These are phyloP conservation scores for Harpagoxenus sublaevis DNA, from an alignment of 2,888 invertebrate genomes.

Conservation along the genomic window DNA sequence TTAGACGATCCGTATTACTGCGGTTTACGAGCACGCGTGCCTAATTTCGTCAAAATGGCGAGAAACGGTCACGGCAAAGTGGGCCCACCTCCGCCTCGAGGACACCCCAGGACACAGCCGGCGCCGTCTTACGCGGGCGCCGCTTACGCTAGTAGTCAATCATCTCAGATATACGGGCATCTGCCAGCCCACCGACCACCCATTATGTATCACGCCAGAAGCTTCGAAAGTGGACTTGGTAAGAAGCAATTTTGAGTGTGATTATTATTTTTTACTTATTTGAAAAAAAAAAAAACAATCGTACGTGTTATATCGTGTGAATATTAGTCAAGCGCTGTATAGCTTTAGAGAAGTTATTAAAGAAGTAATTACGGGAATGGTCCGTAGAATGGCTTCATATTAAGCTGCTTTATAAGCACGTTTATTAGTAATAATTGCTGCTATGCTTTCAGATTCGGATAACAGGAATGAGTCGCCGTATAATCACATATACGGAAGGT, in stretches of 20 bases:
- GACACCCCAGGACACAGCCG: conserved; percentile 81
- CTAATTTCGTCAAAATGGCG: conserved; percentile 95
- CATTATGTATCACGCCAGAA: conserved; percentile 95
- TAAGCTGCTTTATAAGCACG: background rate
- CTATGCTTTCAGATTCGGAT: conserved; percentile 89
- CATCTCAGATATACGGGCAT: conserved; percentile 85
- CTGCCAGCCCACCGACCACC: conserved; percentile 86
- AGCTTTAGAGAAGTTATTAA: no score
- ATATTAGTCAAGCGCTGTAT: background rate
- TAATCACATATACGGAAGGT: conserved; percentile 94
- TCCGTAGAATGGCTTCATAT: background rate
- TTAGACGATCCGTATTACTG: conserved; percentile 98
- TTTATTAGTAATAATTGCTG: conserved; percentile 52
- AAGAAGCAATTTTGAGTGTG: conserved; percentile 82
- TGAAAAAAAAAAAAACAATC: background rate
- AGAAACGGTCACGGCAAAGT: conserved; percentile 81
- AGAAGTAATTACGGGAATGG: background rate
- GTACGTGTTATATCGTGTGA: background rate
- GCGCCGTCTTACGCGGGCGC: conserved; percentile 80
- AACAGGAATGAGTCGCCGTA: conserved; percentile 94
- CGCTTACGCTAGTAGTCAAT: conserved; percentile 82
- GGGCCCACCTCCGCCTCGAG: conserved; percentile 75
- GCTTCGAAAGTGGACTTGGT: conserved; percentile 97
- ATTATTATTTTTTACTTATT: conserved; percentile 15
- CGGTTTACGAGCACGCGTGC: conserved; percentile 96